Conservation (phyloP, 2,888 invertebrate genomes). For the Cerceris ruficornis region DNA sequence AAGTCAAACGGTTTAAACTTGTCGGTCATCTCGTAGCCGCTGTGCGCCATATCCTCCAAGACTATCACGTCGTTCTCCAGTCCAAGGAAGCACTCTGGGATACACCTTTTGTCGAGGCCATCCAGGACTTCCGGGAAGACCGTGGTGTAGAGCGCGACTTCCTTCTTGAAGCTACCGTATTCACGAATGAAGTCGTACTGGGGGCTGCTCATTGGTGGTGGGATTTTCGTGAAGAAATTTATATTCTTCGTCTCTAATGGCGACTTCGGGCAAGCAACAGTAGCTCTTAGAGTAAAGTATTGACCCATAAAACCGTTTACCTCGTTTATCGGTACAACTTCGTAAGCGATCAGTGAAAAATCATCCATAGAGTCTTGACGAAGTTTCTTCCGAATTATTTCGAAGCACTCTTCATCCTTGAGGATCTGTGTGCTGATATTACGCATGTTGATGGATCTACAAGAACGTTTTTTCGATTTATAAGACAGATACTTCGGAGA, state of each 20-base stretch:
- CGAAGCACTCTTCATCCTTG: slow-evolving; percentile 69
- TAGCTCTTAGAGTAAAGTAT: slow-evolving; percentile 72
- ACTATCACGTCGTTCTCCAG: slow-evolving; percentile 74
- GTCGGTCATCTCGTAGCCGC: slow-evolving; percentile 86
- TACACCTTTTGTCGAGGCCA: slow-evolving; percentile 51
- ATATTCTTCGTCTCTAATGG: slow-evolving; percentile 62
- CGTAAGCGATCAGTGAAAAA: slow-evolving; percentile 70
- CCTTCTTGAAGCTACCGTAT: slow-evolving; percentile 71
- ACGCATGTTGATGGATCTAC: slow-evolving; percentile 29
- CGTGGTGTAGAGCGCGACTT: slow-evolving; percentile 70
- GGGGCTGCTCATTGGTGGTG: slow-evolving; percentile 66
- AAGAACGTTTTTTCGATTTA: not conserved
- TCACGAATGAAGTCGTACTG: slow-evolving; percentile 63
- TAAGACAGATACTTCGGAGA: not conserved
- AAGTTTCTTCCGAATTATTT: slow-evolving; percentile 72
- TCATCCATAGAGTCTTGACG: slow-evolving; percentile 68
- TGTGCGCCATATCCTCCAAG: slow-evolving; percentile 85
- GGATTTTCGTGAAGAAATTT: slow-evolving; percentile 73
- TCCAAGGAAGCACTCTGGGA: slow-evolving; percentile 72
- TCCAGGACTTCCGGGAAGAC: slow-evolving; percentile 74
- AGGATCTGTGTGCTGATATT: slow-evolving; percentile 54
- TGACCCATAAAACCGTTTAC: slow-evolving; percentile 75
- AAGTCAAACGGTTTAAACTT: slow-evolving; percentile 85
- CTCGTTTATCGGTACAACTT: slow-evolving; percentile 67
- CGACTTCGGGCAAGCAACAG: slow-evolving; percentile 57